phyloP scores from a whole-genome alignment of 2,797 vertebrate genomes.

The Mormyrops boulengeri region DNA sequence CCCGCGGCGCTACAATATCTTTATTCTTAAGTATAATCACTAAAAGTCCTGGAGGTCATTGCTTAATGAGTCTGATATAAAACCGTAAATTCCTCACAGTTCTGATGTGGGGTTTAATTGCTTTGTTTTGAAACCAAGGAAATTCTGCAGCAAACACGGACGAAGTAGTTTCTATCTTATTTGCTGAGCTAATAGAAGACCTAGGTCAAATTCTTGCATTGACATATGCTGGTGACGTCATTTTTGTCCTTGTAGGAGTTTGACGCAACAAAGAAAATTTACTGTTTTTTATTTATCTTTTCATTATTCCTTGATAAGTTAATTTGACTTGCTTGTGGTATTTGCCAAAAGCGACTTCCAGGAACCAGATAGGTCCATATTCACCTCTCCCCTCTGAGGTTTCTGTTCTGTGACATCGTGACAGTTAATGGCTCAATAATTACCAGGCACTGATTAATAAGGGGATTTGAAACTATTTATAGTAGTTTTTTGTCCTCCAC shows the following conservation, averaged over 20 bases:
- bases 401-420: not conserved
- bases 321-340: not conserved
- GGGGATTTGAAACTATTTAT: not conserved
- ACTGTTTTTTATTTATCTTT: not conserved
- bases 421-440: not conserved
- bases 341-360: not conserved
- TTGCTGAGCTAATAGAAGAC: not conserved
- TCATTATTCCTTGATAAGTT: not conserved
- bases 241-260: not conserved
- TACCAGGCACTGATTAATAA: not conserved
- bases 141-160: not conserved
- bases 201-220: not conserved
- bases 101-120: not conserved
- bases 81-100: not conserved
- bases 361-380: not conserved
- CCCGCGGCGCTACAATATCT: not conserved
- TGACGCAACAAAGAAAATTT: not conserved
- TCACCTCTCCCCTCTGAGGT: not conserved
- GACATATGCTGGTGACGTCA: not conserved
- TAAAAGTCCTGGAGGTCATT: not conserved
- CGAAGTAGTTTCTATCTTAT: not conserved
- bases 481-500: not conserved
- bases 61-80: not conserved
- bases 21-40: not conserved
- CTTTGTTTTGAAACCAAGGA: not conserved